Base-by-base conservation (phyloP, 2,113 vertebrate genomes). In the Grammomys surdaster region DNA sequence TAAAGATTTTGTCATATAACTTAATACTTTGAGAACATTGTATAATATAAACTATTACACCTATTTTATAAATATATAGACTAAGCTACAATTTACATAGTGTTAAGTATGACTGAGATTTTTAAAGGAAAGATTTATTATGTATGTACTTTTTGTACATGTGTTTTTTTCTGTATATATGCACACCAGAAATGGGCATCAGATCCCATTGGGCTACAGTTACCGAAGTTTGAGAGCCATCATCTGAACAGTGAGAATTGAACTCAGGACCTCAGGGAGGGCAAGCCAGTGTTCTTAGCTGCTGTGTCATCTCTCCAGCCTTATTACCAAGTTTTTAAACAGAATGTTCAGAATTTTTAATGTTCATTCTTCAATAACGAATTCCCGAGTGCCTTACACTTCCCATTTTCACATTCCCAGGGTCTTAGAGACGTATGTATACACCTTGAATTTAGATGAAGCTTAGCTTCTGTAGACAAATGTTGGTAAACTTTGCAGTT, bases 371-470 rank as follows among this genome's bases (percentile, higher is more conserved):
- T 54, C 60, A 48, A 73, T 48, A 8, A 2, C 26, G 56, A 85
- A 56, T 4, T 84, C 33, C 78, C 81, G 54, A 54, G 9, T 36
- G 4, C 6, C 12, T 93, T 70, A 73, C 1, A 88, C 65, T 78
- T 91, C 36, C 81, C 22, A 54, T 75, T 92, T 85, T 91, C 19
- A 89, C 31, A 60, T 85, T 94, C 72, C 12, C 63, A 84, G 13
- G 3, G 0, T 22, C 24, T 94, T 46, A 54, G 20, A 65, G n/a
- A 90, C 0, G 19, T 86, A 73, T 51, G 19, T 86, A 73, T 51
- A 0, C 3, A 76, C 56, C 63, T 85, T 76, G 63, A 60, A 5
- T 48, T 0, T 36, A 36, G 67, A 77, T 26, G 51, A 26, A 3
- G 16, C 46, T 78, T 43, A 28, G 17, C 46, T 94, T 77, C 43